Percentiles rank a stretch among this genome's conserved stretches.
These are phyloP conservation scores for Petroica traversi DNA, from an alignment of 2,113 vertebrate genomes.

Conservation along the genomic window DNA sequence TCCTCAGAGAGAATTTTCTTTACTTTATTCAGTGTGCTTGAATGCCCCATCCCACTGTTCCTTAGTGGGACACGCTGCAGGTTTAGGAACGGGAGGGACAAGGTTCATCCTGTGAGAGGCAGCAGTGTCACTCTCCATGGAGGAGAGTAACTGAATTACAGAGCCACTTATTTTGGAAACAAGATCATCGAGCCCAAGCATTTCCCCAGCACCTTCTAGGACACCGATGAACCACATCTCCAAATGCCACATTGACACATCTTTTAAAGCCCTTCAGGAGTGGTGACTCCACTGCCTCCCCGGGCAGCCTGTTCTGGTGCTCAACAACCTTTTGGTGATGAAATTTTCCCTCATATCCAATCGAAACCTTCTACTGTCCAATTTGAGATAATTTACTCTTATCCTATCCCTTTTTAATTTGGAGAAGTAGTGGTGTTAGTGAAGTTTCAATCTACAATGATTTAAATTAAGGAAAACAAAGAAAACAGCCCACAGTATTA, in stretches of 20 bases:
- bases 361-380: background rate
- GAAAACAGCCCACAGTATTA: background rate
- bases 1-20: background rate
- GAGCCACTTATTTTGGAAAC: rapidly evolving
- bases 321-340: background rate
- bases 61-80: rapidly evolving
- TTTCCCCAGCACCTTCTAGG: background rate
- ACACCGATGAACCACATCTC: background rate
- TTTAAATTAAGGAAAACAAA: background rate
- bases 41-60: rapidly evolving
- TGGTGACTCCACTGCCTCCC: background rate
- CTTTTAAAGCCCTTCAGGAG: background rate
- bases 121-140: background rate
- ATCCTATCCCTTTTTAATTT: background rate
- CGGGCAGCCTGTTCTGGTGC: no score
- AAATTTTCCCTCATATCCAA: background rate
- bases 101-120: background rate
- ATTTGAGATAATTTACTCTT: background rate
- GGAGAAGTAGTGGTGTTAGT: background rate
- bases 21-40: rapidly evolving
- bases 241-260: background rate
- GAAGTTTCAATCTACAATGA: background rate
- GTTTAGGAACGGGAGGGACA: background rate
- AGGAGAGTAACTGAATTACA: background rate
- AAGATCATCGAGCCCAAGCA: rapidly evolving